Evolutionary conservation across 37 sponge, comb jelly and placozoan genomes (phyloP).

Genomic region (Chondrosia reniformis): DNA sequence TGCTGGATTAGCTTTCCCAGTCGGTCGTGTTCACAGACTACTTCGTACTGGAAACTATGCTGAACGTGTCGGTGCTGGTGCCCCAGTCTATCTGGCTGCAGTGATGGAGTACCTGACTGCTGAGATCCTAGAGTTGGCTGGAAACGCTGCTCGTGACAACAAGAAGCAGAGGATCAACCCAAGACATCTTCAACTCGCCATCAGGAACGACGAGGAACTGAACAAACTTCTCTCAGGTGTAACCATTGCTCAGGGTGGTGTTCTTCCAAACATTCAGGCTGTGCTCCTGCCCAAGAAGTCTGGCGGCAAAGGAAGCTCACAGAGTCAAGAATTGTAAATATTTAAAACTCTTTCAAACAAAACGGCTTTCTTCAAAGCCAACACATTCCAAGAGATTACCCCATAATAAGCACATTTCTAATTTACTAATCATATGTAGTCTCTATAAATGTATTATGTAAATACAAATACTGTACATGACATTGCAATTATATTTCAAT

Average conservation of each 20-base stretch:
- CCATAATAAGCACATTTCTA: too few relatives aligned
- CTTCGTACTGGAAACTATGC: slow-evolving; percentile 65
- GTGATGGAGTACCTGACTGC: slow-evolving; percentile 82
- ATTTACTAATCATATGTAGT: too few relatives aligned
- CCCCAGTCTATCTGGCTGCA: slow-evolving; percentile 82
- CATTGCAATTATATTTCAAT: too few relatives aligned
- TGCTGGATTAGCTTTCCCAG: slow-evolving; percentile 81
- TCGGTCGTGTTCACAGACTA: slow-evolving; percentile 72
- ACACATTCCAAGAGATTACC: slow-evolving; percentile 15
- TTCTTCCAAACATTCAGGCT: slow-evolving; percentile 82
- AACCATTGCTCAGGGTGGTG: slow-evolving; percentile 81
- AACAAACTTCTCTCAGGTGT: slow-evolving; percentile 37
- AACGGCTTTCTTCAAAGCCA: slow-evolving; percentile 75
- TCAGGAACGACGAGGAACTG: slow-evolving; percentile 77
- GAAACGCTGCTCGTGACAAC: slow-evolving; percentile 87
- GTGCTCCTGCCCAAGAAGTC: slow-evolving; percentile 75
- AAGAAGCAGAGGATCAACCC: slow-evolving; percentile 79
- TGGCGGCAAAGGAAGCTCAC: slow-evolving; percentile 24
- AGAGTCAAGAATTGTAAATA: slow-evolving; percentile 24
- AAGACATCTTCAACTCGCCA: slow-evolving; percentile 76
- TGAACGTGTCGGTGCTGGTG: slow-evolving; percentile 70
- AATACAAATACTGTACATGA: too few relatives aligned
- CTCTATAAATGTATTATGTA: too few relatives aligned
- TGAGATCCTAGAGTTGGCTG: slow-evolving; percentile 82
- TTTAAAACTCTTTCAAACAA: slow-evolving; percentile 1